Evolutionary conservation across 2,797 vertebrate genomes (phyloP), one percentile per base, ranked within the genome.

Genomic region (Pampus argenteus): DNA sequence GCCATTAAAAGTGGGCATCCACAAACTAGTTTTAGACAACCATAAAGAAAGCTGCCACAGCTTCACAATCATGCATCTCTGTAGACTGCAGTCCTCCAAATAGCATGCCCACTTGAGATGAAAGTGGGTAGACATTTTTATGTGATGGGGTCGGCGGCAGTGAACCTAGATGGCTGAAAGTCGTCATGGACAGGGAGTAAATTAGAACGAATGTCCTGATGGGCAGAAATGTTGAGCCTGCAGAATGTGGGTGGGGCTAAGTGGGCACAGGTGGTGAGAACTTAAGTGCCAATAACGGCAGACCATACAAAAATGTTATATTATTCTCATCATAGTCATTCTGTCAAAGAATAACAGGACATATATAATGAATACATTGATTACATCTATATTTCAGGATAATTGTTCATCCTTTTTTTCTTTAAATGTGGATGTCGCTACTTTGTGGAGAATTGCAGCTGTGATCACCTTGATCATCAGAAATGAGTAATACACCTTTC

Each of bases 71-170:
- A 51, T 49, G 20, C 62, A 67, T 79, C 56, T 72, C 50, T 66
- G 26, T 40, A 55, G 56, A 54, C 48, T 31, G 42, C 74, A 68
- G 63, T 36, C 22, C 28, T 28, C 47, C 42, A 60, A 50, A 75
- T 26, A 59, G 72, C 65, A n/a, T n/a, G n/a, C n/a, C n/a, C n/a
- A n/a, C n/a, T n/a, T n/a, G n/a, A n/a, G n/a, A n/a, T n/a, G n/a
- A n/a, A n/a, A 63, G 68, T 76, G 61, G 71, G 62, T 2, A 29
- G 72, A 82, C 76, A 61, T 51, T 58, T 82, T 51, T 63, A 57
- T 64, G 74, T 31, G 73, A 52, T 48, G 2, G 59, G 60, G 71
- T 79, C 84, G 64, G 62, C 61, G 48, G 57, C 63, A 82, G 18
- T 71, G 71, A 68, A 77, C 85, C 76, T 23, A 2, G 55, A 58